phyloP scores from a whole-genome alignment of 2,113 vertebrate genomes.

The Halcyon malimbica region DNA sequence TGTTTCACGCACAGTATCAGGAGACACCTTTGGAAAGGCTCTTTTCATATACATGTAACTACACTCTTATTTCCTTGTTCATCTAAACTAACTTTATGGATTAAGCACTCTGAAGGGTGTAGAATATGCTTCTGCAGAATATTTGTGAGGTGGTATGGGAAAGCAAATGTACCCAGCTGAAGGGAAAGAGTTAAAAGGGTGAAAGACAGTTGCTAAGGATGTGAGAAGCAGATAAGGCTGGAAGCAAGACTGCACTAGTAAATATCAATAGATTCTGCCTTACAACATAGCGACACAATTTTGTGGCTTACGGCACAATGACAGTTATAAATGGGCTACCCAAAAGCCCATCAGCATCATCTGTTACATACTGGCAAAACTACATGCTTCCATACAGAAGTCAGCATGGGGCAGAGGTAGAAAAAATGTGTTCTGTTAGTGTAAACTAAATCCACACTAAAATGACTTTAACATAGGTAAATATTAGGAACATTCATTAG shows the following conservation, averaged over 20 bases:
- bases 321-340: not conserved
- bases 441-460: not conserved
- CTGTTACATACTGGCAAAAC: not conserved
- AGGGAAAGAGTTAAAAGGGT: not conserved
- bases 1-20: not conserved
- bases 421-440: not conserved
- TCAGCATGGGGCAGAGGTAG: not conserved
- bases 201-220: not conserved
- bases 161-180: not conserved
- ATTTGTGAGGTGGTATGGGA: not conserved
- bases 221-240: not conserved
- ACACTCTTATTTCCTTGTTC: not conserved
- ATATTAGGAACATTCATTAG: not conserved
- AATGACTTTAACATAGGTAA: not conserved
- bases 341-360: not conserved
- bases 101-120: not conserved
- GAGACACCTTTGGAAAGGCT: not conserved
- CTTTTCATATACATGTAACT: not conserved
- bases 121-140: not conserved
- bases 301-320: not conserved
- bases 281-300: not conserved
- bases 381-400: rapidly evolving
- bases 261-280: not conserved
- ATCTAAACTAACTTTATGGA: not conserved
- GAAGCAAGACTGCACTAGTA: not conserved